These are phyloP conservation scores for Doris montereyensis DNA, from an alignment of 2,888 invertebrate species.

Conservation along the genomic window DNA sequence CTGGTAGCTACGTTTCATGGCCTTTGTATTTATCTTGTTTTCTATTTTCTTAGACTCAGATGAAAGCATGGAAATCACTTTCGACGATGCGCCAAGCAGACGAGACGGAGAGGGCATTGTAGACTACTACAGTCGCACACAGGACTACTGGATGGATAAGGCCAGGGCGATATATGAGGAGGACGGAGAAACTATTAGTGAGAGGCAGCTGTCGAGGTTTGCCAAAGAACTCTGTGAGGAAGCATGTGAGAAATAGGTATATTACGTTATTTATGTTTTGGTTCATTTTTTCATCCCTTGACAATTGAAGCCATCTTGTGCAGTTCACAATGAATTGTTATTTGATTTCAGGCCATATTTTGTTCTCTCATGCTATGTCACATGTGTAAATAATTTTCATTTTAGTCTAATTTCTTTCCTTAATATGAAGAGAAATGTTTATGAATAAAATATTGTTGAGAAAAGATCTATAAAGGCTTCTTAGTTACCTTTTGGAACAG, in stretches of 20 bases:
- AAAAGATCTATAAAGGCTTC: too few species aligned
- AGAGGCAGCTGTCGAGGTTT: constrained; percentile 61
- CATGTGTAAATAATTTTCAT: too few species aligned
- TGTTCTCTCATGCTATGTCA: too few species aligned
- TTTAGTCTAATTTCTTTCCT: too few species aligned
- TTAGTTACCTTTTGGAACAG: too few species aligned
- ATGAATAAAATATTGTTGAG: too few species aligned
- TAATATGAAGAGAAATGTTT: too few species aligned
- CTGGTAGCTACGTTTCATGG: too few species aligned
- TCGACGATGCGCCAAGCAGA: constrained; percentile 64
- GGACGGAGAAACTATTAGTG: constrained; percentile 54
- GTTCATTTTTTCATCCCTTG: neutral
- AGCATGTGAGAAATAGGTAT: constrained; percentile 36
- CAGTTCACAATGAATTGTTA: neutral
- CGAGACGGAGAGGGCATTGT: constrained; percentile 55
- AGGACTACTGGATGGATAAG: constrained; percentile 65
- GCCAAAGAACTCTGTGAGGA: constrained; percentile 65
- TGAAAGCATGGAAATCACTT: constrained; percentile 61
- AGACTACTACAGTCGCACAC: constrained; percentile 65
- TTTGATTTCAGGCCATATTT: too few species aligned
- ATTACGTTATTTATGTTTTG: neutral
- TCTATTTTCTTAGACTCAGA: constrained; percentile 45
- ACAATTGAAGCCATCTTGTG: neutral
- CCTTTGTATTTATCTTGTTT: neutral
- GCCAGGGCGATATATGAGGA: constrained; percentile 63